These are phyloP conservation scores for Cheilosia scutellata DNA, from an alignment of 2,888 invertebrate species.

Conservation along the genomic window DNA sequence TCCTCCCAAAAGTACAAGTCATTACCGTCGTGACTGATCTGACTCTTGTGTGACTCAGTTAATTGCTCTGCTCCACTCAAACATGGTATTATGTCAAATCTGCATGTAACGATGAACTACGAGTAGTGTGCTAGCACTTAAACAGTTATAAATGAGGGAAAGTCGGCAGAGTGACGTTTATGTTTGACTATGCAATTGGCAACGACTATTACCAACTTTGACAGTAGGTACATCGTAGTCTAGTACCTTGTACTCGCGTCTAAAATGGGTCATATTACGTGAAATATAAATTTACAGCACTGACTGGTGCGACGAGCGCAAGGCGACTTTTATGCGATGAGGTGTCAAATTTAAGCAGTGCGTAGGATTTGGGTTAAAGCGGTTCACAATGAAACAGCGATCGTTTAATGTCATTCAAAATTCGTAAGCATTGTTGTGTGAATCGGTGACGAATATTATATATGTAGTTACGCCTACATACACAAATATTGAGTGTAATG, in stretches of 20 bases:
- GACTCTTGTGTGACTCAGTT: conserved; percentile 40
- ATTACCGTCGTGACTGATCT: conserved; percentile 23
- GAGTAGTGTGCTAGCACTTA: conserved; percentile 10
- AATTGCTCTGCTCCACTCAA: conserved; percentile 38
- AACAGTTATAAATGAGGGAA: conserved; percentile 43
- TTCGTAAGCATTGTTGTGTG: conserved; percentile 10
- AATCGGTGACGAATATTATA: background rate
- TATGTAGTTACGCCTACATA: conserved; percentile 14
- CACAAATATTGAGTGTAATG: background rate
- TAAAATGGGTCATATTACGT: conserved; percentile 53
- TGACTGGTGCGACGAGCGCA: background rate
- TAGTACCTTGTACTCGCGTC: background rate
- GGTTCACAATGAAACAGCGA: conserved; percentile 13
- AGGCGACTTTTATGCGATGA: background rate
- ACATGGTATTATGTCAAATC: conserved; percentile 61
- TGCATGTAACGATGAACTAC: conserved; percentile 41
- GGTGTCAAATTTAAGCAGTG: background rate
- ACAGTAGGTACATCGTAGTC: conserved; percentile 2
- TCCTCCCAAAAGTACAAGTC: conserved; percentile 10
- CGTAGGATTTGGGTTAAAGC: conserved; percentile 17
- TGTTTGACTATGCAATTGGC: conserved; percentile 35
- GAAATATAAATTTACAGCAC: conserved; percentile 8
- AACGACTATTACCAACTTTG: conserved; percentile 24
- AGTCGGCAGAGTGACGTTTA: conserved; percentile 1
- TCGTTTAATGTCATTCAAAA: conserved; percentile 21